Evolutionary conservation across 2,797 vertebrate species (phyloP).

Genomic region (Clangula hyemalis): DNA sequence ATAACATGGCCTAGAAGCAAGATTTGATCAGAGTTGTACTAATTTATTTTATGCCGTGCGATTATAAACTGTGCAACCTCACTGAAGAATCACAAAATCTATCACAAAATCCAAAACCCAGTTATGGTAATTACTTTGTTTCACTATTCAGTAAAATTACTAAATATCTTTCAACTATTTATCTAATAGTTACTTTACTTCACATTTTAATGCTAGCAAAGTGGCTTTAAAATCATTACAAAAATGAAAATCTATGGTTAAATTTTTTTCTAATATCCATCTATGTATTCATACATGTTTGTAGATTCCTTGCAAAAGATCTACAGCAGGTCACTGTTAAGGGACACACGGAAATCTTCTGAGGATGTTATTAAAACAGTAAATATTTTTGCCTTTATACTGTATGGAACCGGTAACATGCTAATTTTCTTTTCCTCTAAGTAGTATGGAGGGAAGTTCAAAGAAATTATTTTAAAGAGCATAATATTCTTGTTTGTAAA

Average conservation of each 20-base stretch:
- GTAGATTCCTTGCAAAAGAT: background rate
- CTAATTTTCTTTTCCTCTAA: conserved; percentile 1
- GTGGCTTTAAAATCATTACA: background rate
- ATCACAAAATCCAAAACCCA: background rate
- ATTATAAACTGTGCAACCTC: background rate
- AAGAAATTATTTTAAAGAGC: conserved; percentile 29
- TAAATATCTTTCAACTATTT: background rate
- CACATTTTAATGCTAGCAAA: background rate
- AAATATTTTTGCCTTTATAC: conserved; percentile 16
- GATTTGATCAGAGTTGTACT: conserved; percentile 5
- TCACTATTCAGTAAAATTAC: background rate
- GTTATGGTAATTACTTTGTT: background rate
- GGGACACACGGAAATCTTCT: background rate
- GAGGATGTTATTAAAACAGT: conserved; percentile 1
- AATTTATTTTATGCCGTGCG: background rate
- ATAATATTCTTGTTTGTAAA: background rate
- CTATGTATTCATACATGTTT: background rate
- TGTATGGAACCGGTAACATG: background rate
- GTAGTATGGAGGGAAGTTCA: background rate
- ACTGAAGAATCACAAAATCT: background rate
- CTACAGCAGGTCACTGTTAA: background rate
- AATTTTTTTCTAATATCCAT: background rate
- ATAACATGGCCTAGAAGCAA: background rate
- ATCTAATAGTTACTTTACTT: background rate
- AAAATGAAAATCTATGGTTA: background rate